phyloP scores from a whole-genome alignment of 2,888 invertebrate species.

The Coelopa pilipes region DNA sequence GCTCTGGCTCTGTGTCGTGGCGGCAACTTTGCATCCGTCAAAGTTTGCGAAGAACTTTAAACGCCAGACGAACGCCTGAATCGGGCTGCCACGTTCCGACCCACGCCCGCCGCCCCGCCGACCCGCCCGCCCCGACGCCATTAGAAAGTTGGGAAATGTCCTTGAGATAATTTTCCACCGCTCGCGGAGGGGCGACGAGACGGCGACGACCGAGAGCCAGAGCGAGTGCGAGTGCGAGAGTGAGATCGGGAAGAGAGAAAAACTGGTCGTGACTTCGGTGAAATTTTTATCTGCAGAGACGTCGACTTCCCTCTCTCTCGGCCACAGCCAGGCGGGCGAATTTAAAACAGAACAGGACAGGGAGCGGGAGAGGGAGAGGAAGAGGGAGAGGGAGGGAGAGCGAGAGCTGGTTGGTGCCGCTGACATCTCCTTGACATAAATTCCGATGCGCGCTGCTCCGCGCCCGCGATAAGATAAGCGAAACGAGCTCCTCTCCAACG shows the following conservation, averaged over 20 bases:
- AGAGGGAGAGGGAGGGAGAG: not conserved
- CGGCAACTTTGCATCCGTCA: not conserved
- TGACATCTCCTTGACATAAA: conserved; percentile 29
- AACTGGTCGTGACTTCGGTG: conserved; percentile 28
- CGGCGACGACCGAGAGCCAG: not conserved
- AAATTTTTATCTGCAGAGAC: conserved; percentile 20
- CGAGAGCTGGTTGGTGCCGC: conserved; percentile 9
- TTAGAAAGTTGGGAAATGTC: conserved; percentile 27
- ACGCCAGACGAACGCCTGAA: too few species aligned
- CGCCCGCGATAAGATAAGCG: conserved; percentile 18
- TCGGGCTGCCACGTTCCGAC: too few species aligned
- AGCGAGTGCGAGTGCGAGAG: not conserved
- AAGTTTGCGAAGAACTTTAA: too few species aligned
- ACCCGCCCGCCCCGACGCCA: not conserved
- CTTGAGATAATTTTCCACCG: conserved; percentile 17
- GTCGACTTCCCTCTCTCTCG: not conserved
- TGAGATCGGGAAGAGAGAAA: not conserved
- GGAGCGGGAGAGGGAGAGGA: not conserved
- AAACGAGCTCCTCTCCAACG: not conserved
- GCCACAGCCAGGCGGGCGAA: not conserved
- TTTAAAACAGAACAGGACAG: not conserved
- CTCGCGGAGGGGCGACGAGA: not conserved
- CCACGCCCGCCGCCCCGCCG: too few species aligned
- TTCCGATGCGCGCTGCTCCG: conserved; percentile 7
- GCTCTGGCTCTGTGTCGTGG: too few species aligned